phyloP scores from a whole-genome alignment of 2,113 vertebrate genomes.

The Pristiophorus japonicus region DNA sequence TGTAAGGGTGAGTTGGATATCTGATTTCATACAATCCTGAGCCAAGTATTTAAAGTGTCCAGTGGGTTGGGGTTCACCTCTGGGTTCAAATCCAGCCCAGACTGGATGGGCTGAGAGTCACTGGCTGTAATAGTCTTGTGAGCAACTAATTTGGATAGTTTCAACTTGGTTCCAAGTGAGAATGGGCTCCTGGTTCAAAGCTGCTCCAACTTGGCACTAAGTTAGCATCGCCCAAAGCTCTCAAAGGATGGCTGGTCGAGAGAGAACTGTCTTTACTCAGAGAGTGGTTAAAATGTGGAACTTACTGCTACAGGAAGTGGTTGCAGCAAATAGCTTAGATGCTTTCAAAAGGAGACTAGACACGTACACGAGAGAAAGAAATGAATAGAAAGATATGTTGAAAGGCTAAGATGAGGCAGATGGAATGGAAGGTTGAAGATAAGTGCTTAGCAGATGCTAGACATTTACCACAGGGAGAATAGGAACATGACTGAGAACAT shows the following conservation, averaged over 20 bases:
- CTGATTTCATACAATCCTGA: neutral
- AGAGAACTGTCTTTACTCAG: too few relatives aligned
- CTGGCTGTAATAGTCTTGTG: neutral
- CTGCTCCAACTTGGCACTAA: neutral
- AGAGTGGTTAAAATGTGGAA: too few relatives aligned
- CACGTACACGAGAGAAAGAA: too few relatives aligned
- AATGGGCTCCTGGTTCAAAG: neutral
- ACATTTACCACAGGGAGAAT: too few relatives aligned
- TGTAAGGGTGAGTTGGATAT: conserved; percentile 76
- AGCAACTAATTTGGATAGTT: neutral
- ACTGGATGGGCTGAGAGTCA: neutral
- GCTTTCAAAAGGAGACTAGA: too few relatives aligned
- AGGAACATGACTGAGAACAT: neutral
- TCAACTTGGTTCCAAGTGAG: neutral
- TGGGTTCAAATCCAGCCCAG: neutral
- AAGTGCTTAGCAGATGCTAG: neutral
- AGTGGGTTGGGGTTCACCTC: neutral
- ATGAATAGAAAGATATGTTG: too few relatives aligned
- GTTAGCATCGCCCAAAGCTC: neutral
- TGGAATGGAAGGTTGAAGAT: neutral
- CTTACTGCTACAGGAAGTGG: too few relatives aligned
- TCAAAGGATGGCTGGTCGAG: neutral
- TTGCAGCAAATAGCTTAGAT: too few relatives aligned
- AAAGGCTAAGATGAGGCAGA: too few relatives aligned
- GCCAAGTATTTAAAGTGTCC: too few relatives aligned